phyloP scores from a whole-genome alignment of 1,140 invertebrate species.

The Heliconius melpomene region DNA sequence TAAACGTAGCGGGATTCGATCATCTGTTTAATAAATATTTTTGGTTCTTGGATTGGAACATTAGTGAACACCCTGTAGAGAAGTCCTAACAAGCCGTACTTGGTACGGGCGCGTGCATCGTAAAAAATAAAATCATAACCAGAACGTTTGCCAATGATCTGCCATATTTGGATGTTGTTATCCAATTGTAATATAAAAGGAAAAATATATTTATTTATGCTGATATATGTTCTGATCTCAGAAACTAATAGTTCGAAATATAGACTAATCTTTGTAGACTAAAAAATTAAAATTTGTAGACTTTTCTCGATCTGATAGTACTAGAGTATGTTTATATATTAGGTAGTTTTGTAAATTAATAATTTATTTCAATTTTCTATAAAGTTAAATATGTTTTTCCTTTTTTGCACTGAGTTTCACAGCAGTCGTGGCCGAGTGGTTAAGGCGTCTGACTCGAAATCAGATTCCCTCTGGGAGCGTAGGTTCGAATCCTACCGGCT shows the following conservation, averaged over 20 bases:
- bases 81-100: slow-evolving; percentile 67
- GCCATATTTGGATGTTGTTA: slow-evolving; percentile 49
- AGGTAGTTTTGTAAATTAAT: no score
- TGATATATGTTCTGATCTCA: no score
- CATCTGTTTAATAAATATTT: neutral
- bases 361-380: no score
- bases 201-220: no score
- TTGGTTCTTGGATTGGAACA: neutral
- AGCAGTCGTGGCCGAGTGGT: slow-evolving; percentile 92
- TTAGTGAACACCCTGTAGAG: slow-evolving; percentile 48
- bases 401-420: neutral
- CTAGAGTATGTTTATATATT: no score
- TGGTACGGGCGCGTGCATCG: slow-evolving; percentile 72
- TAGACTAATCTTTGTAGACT: no score
- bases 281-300: no score
- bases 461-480: slow-evolving; percentile 92
- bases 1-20: no score
- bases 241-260: no score
- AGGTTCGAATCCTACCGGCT: slow-evolving; percentile 91
- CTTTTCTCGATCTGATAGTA: no score
- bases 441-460: slow-evolving; percentile 93
- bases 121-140: slow-evolving; percentile 75
- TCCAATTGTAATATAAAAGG: slow-evolving; percentile 18
- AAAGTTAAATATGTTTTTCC: no score
- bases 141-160: slow-evolving; percentile 68